Base-by-base conservation (phyloP, 64 coral and sea anemone species). In the Orbicella faveolata region DNA sequence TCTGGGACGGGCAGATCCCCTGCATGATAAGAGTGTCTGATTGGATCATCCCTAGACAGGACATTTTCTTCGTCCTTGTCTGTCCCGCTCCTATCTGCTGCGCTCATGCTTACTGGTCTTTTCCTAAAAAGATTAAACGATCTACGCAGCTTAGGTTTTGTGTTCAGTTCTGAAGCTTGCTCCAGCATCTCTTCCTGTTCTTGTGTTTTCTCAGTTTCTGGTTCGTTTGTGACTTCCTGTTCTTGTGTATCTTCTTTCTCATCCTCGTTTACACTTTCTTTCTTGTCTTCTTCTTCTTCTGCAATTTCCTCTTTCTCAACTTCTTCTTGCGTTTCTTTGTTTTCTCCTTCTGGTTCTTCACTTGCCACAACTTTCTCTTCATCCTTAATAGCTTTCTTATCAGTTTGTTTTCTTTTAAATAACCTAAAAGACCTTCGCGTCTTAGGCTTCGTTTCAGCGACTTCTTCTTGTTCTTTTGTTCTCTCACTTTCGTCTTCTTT, bases 1-100 rank as follows among this genome's bases (percentile, higher is more conserved):
- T 88, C 81, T 7, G 74, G 74, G 4, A 61, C 59, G 1, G 90
- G 84, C 16, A 93, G 54, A 44, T 96, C 95, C 66, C 95, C 95
- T 18, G 88, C 95, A 75, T 93, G 92, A 41, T 91, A 96, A 21
- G 95, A 96, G 77, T 94, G 88, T 69, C 91, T 90, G 12, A 87
- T 88, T 57, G 81, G 87, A 11, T 87, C 78, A 73, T 94, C 65
- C 63, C 90, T 91, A 48, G 74, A 89, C 18, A 93, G 17, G 36
- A 63, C 51, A 34, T n/a, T 83, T 2, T 90, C 83, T 52, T 90
- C 88, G 19, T 64, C 41, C 51, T 62, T 39, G 15, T 92, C 79
- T 74, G 37, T 39, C 2, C 39, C 39, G 59, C 39, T 52, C 36
- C 53, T 93, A 16, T 91, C 92, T 36, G 92, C 66, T 12, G 74